These are phyloP conservation scores for Sebastes wilsoni DNA, from an alignment of 2,797 vertebrate genomes.

Conservation along the genomic window DNA sequence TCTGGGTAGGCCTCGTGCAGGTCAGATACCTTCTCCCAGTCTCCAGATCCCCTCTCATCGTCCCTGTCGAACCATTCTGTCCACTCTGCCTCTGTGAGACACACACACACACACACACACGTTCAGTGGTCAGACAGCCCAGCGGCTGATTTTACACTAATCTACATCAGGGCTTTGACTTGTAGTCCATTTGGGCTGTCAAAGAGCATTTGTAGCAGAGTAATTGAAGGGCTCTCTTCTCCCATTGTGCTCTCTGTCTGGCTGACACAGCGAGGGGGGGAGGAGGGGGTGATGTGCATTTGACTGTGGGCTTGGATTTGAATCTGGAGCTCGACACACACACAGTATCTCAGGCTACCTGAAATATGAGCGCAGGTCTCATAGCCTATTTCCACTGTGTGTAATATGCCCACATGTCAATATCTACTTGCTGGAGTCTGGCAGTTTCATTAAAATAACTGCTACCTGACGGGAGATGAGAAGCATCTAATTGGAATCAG, in stretches of 20 bases:
- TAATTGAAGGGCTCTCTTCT: slow-evolving; percentile 33
- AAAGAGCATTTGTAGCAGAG: slow-evolving; percentile 16
- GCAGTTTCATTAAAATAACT: background rate
- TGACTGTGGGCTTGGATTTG: slow-evolving; percentile 27
- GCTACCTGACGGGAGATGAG: slow-evolving; percentile 8
- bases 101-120: slow-evolving; percentile 10
- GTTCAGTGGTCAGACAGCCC: slow-evolving; percentile 23
- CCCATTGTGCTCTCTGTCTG: slow-evolving; percentile 28
- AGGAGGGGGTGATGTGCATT: background rate
- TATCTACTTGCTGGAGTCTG: background rate
- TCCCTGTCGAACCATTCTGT: slow-evolving; percentile 93
- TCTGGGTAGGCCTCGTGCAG: slow-evolving; percentile 87
- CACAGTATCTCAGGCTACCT: background rate
- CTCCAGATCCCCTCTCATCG: slow-evolving; percentile 86
- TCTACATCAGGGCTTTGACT: slow-evolving; percentile 15
- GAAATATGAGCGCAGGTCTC: background rate
- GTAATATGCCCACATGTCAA: background rate
- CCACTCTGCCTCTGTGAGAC: slow-evolving; percentile 90
- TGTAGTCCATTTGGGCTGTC: slow-evolving; percentile 53
- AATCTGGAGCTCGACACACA: slow-evolving; percentile 3
- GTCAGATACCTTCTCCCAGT: slow-evolving; percentile 92
- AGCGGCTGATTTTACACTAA: slow-evolving; percentile 24
- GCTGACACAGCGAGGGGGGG: background rate
- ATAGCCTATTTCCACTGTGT: background rate
- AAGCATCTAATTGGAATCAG: slow-evolving; percentile 23